Percentiles rank a stretch among this genome's conserved stretches.
These are phyloP conservation scores for Oreochromis grahami DNA, from an alignment of 2,797 vertebrate genomes.

Conservation along the genomic window DNA sequence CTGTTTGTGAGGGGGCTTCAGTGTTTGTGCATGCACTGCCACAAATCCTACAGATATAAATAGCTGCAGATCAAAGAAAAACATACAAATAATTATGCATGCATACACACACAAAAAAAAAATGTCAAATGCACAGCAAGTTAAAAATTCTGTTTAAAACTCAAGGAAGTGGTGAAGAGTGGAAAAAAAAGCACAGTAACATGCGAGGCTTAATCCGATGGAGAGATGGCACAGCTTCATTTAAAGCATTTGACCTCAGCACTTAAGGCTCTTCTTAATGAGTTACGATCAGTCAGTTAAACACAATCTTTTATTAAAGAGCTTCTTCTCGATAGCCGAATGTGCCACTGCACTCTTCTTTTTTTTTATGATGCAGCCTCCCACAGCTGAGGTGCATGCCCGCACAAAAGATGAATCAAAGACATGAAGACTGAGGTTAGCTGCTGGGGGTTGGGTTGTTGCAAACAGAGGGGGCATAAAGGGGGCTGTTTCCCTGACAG, in stretches of 20 bases:
- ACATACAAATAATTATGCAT: neutral
- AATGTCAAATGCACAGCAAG: neutral
- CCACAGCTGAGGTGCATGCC: slow-evolving; percentile 46
- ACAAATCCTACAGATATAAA: slow-evolving; percentile 61
- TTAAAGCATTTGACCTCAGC: neutral
- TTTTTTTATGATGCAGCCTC: slow-evolving; percentile 27
- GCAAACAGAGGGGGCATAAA: slow-evolving; percentile 35
- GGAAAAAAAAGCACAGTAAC: neutral
- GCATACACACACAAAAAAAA: neutral
- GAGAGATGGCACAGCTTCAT: neutral
- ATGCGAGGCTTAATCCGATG: neutral
- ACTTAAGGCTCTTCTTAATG: neutral
- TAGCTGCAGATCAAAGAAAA: slow-evolving; percentile 60
- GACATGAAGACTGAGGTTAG: slow-evolving; percentile 34
- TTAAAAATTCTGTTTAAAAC: neutral
- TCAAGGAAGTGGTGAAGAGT: neutral
- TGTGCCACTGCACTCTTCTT: neutral
- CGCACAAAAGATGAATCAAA: slow-evolving; percentile 68
- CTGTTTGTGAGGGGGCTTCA: slow-evolving; percentile 17
- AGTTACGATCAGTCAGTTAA: neutral
- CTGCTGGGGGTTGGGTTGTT: slow-evolving; percentile 41
- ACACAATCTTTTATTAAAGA: neutral
- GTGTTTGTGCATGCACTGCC: slow-evolving; percentile 5
- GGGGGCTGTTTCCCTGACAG: slow-evolving; percentile 52
- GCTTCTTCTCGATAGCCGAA: slow-evolving; percentile 7